These are phyloP conservation scores for Catharus fuscescens DNA, from an alignment of 2,113 vertebrate species.

Conservation along the genomic window DNA sequence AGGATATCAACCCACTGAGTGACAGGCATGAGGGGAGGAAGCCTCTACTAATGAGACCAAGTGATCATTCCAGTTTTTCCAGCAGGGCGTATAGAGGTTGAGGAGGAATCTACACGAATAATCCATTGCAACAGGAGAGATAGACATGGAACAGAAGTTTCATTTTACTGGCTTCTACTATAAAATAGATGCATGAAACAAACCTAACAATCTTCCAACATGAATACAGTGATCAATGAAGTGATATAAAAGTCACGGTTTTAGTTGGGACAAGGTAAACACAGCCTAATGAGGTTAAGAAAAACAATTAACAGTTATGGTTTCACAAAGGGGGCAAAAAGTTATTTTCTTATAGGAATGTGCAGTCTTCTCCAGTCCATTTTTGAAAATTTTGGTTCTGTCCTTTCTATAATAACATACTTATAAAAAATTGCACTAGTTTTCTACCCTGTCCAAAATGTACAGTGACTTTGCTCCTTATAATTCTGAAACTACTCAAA, in stretches of 20 bases:
- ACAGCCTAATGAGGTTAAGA: background rate
- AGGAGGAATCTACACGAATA: background rate
- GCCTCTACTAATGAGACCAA: background rate
- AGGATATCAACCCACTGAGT: background rate
- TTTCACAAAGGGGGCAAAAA: background rate
- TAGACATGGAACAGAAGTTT: background rate
- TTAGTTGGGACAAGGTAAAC: background rate
- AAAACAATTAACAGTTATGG: background rate
- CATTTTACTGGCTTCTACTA: background rate
- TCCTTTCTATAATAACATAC: background rate
- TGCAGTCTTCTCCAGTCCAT: background rate
- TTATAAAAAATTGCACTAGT: background rate
- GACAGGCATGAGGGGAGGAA: background rate
- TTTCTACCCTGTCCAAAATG: background rate
- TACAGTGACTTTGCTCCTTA: background rate
- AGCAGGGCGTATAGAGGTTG: background rate
- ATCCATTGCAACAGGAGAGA: accelerated
- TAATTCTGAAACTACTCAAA: background rate
- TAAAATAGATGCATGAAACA: background rate
- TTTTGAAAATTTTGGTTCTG: background rate
- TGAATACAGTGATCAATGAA: background rate
- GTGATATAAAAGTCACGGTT: accelerated
- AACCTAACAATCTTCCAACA: background rate
- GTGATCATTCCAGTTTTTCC: background rate
- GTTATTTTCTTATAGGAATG: background rate